These are phyloP conservation scores for Ormyrus nitidulus DNA, from an alignment of 2,888 invertebrate genomes.

Conservation along the genomic window DNA sequence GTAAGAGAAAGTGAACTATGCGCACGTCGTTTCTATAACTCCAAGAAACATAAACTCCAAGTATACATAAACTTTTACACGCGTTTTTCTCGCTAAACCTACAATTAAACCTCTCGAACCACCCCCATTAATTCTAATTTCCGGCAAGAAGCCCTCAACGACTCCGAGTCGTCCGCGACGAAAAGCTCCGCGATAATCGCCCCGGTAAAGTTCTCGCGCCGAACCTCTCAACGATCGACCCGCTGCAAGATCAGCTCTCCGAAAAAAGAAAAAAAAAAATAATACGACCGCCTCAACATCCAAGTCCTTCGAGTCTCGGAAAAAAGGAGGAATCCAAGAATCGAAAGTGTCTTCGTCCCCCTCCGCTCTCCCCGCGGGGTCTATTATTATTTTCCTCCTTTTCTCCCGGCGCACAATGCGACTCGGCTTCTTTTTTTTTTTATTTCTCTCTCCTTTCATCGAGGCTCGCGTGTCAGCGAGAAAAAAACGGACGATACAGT, in stretches of 20 bases:
- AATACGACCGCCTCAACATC: background rate
- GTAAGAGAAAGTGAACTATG: too few relatives aligned
- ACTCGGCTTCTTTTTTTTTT: slow-evolving; percentile 4
- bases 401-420: slow-evolving; percentile 7
- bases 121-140: too few relatives aligned
- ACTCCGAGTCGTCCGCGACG: too few relatives aligned
- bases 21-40: too few relatives aligned
- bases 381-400: slow-evolving; percentile 33
- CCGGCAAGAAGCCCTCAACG: too few relatives aligned
- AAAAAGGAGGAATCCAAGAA: slow-evolving; percentile 7
- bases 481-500: slow-evolving; percentile 1
- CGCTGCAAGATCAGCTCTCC: too few relatives aligned
- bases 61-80: too few relatives aligned
- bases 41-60: too few relatives aligned
- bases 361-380: background rate
- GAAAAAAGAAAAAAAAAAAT: background rate
- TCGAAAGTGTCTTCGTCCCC: slow-evolving; percentile 26
- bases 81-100: too few relatives aligned
- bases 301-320: background rate
- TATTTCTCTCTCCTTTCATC: background rate
- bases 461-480: slow-evolving; percentile 31
- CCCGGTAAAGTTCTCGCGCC: background rate
- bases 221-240: too few relatives aligned
- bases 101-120: too few relatives aligned
- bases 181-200: background rate